These are phyloP conservation scores for Brachionus koreanus DNA, from an alignment of 1,140 invertebrate genomes.

Conservation along the genomic window DNA sequence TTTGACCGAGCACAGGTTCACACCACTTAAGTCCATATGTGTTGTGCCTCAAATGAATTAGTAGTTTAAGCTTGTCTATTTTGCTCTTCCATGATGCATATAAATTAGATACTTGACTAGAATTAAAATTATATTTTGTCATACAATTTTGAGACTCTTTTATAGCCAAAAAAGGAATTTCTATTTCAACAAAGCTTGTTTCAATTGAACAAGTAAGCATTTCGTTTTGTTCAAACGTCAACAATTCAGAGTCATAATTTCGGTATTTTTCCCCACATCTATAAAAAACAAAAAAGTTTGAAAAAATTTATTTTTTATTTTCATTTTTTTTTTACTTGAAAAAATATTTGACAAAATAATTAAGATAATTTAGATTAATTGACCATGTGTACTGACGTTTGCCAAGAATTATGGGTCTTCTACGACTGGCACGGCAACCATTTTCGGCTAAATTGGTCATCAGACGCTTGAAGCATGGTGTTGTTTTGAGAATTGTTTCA, in stretches of 20 bases:
- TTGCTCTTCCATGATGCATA: not conserved
- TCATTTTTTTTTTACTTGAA: not conserved
- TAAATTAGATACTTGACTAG: not conserved
- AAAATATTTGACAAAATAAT: slow-evolving; percentile 25
- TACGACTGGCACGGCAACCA: not conserved
- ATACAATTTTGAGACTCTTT: not conserved
- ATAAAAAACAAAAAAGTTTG: not conserved
- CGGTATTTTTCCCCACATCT: slow-evolving; percentile 19
- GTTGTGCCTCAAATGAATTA: slow-evolving; percentile 8
- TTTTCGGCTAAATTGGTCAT: not conserved
- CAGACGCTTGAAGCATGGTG: slow-evolving; percentile 15
- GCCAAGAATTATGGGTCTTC: not conserved
- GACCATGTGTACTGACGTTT: slow-evolving; percentile 22
- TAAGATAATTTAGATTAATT: not conserved
- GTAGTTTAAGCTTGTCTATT: slow-evolving; percentile 6
- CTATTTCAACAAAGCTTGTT: not conserved
- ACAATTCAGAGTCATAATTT: not conserved
- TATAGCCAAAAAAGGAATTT: not conserved
- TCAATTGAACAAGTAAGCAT: not conserved
- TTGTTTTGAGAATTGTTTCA: not conserved
- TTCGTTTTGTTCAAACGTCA: not conserved
- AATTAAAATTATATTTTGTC: not conserved
- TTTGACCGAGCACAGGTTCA: not conserved
- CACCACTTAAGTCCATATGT: slow-evolving; percentile 12
- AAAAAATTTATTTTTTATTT: not conserved